Evolutionary conservation across 2,113 vertebrate genomes (phyloP), one percentile per base, ranked within the genome.

Genomic region (Centrocercus urophasianus): DNA sequence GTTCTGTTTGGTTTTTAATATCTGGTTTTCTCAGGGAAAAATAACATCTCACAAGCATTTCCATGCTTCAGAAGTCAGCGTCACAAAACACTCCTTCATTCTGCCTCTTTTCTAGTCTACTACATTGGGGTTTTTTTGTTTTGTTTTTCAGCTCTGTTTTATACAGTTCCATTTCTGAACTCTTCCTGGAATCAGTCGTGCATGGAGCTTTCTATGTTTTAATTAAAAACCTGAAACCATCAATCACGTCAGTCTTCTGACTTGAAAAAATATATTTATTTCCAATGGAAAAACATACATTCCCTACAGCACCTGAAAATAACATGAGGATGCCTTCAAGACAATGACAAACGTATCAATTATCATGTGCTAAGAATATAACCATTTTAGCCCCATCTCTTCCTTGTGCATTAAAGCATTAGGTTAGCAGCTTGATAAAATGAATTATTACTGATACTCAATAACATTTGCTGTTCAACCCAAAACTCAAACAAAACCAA

Each of bases 161-260:
- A 64, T n/a, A 77, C n/a, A 59, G 16, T 38, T 28, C 82, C 2
- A 57, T 91, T 92, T 89, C 70, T 88, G 82, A 93, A 79, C 60
- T 78, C 76, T 90, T 96, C 70, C 54, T 95, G 93, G n/a, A 94
- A 52, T 92, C 76, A 94, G 36, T 86, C 89, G 82, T 28, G 56
- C 70, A 87, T 32, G 30, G 47, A 88, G 38, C n/a, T 78, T 90
- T 74, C 50, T 80, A n/a, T 65, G 61, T 92, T 93, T 96, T 90
- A 96, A 96, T 96, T 94, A 91, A 95, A 80, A 79, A 50, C 28
- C 78, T 71, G 42, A 88, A 86, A 90, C 72, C 28, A 93, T 73
- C 40, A 87, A 81, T 78, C 85, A 84, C 15, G 52, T 78, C 88
- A 90, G 56, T 81, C 83, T 78, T 72, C 65, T 28, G 27, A 63